A percentile compares a stretch with the other conserved stretches of the same genome.
Conservation (phyloP, 35 echinoderm and acorn worm genomes). For the Holothuria glaberrima region DNA sequence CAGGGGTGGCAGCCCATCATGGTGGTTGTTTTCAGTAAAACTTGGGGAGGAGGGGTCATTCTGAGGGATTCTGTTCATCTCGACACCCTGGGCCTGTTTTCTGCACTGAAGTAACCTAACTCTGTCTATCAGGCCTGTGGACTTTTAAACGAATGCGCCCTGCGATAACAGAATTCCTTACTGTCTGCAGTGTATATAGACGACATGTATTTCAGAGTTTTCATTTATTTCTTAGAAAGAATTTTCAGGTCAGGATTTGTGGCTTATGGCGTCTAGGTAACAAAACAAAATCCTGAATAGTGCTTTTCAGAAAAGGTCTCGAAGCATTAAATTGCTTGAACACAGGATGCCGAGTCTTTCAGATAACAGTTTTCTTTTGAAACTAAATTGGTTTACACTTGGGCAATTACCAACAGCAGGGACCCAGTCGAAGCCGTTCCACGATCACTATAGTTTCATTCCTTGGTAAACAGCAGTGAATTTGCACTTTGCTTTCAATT, state of each 20-base stretch:
- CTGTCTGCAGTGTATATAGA: too few species aligned
- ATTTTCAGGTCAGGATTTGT: slow-evolving; percentile 43
- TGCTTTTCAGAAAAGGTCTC: slow-evolving; percentile 6
- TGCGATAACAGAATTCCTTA: too few species aligned
- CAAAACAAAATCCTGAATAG: slow-evolving; percentile 9
- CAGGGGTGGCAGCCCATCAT: too few species aligned
- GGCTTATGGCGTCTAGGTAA: slow-evolving; percentile 14
- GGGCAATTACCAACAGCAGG: slow-evolving; percentile 25
- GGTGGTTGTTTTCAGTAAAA: too few species aligned
- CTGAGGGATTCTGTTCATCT: too few species aligned
- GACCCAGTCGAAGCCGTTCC: background rate
- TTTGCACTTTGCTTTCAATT: slow-evolving; percentile 12
- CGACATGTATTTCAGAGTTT: background rate
- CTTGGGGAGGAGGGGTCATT: too few species aligned
- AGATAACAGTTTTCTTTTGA: slow-evolving; percentile 31
- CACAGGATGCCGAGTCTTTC: slow-evolving; percentile 32
- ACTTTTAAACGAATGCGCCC: too few species aligned
- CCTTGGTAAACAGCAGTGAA: background rate
- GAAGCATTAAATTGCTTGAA: background rate
- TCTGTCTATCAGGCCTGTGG: too few species aligned
- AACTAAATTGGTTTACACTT: slow-evolving; percentile 39
- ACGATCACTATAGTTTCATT: too few species aligned
- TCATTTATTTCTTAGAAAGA: slow-evolving; percentile 24
- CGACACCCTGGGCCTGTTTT: too few species aligned
- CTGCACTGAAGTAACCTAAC: too few species aligned